Evolutionary conservation across 2,888 invertebrate genomes (phyloP), one percentile per base, ranked within the genome.

Genomic region (Lagria hirta): DNA sequence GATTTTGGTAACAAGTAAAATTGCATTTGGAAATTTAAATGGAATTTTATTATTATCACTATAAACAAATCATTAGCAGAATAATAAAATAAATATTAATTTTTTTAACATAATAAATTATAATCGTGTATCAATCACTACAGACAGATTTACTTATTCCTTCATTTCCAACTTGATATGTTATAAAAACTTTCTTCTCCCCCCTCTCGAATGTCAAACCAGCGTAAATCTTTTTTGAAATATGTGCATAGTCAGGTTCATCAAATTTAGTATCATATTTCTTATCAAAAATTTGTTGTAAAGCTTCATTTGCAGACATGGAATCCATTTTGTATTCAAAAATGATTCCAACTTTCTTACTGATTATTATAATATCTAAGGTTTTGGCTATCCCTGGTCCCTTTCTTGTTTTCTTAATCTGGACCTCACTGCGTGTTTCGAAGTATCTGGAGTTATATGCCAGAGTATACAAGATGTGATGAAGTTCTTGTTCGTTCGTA

Each of bases 391-490:
- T 36, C 36, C 36, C 36, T 36, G 20, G 18, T 1, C 36, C 5
- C 20, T 27, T 36, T 36, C 36, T 36, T 8, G 4, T 33, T 33
- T 36, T 36, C 27, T 35, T 36, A 10, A 36, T 26, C 36, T 36
- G 36, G 18, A 36, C 27, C 8, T 36, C 36, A 35, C 35, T 26
- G 35, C 10, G 35, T 35, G 35, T 35, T 35, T 12, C 26, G 26
- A 35, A 36, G 36, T 27, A 36, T 27, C 20, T 36, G 36, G 27
- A 36, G 10, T 36, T 36, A 36, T 36, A 36, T 24, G n/a, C 35
- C 36, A 36, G 36, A 36, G 36, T 36, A 27, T 36, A 36, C 36
- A 36, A 36, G 10, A 36, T 36, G 36, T 36, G 36, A 27, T 18
- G 36, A 36, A 27, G 36, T 36, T 36, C 36, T 8, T 7, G 8